Conservation (phyloP, 1,140 invertebrate species). For the Samia ricini region DNA sequence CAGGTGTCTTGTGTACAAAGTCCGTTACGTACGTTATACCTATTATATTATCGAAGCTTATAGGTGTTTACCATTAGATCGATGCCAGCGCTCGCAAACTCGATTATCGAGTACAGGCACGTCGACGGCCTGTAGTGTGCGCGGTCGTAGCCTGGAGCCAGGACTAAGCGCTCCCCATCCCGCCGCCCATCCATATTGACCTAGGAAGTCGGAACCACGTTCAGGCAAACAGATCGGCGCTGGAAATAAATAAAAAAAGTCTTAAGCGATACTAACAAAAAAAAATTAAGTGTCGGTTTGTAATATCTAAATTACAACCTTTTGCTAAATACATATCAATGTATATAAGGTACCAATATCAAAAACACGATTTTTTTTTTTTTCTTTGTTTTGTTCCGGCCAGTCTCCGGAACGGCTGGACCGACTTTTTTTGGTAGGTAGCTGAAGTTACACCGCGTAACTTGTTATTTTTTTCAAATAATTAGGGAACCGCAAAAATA, state of each 20-base stretch:
- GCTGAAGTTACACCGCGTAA: neutral
- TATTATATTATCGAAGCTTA: too few species aligned
- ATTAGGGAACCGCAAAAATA: too few species aligned
- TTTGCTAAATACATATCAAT: too few species aligned
- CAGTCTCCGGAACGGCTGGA: neutral
- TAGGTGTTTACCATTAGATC: slow-evolving; percentile 83
- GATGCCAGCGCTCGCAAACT: slow-evolving; percentile 89
- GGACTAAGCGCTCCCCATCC: slow-evolving; percentile 95
- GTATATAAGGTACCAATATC: too few species aligned
- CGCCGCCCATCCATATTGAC: slow-evolving; percentile 94
- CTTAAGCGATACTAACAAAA: neutral
- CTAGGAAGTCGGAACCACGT: slow-evolving; percentile 92
- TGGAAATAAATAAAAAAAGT: slow-evolving; percentile 38
- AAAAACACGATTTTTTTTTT: too few species aligned
- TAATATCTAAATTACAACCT: too few species aligned
- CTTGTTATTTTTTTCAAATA: too few species aligned
- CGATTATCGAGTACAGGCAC: slow-evolving; percentile 94
- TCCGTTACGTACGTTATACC: too few species aligned
- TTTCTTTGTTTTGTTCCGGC: neutral
- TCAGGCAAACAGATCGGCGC: slow-evolving; percentile 95
- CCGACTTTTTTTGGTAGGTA: neutral
- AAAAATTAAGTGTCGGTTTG: too few species aligned
- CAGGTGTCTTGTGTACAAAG: too few species aligned
- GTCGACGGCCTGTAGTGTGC: slow-evolving; percentile 94
- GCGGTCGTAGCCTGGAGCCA: slow-evolving; percentile 91